A percentile compares a stretch with the other conserved stretches of the same genome.
These are phyloP conservation scores for Drosophila lowei DNA, from an alignment of 1,140 invertebrate species.

Conservation along the genomic window DNA sequence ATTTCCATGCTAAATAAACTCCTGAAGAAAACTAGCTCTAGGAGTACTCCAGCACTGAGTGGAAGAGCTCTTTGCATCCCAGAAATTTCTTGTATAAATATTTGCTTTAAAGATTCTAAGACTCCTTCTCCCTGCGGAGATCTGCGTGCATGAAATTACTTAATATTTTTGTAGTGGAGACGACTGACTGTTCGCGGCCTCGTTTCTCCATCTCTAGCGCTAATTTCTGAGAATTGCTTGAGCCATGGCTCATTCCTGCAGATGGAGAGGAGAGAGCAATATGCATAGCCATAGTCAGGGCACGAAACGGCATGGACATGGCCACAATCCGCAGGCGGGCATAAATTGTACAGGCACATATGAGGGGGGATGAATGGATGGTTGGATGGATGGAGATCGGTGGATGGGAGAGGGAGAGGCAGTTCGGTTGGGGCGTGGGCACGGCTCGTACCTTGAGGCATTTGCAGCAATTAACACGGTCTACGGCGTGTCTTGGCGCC, in stretches of 20 bases:
- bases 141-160: slow-evolving; percentile 51
- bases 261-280: slow-evolving; percentile 9
- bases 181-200: slow-evolving; percentile 28
- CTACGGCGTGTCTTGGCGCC: slow-evolving; percentile 75
- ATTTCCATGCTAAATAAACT: too few relatives aligned
- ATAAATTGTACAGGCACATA: slow-evolving; percentile 56
- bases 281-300: slow-evolving; percentile 18
- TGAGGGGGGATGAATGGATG: slow-evolving; percentile 7
- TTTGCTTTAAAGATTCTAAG: slow-evolving; percentile 15
- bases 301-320: slow-evolving; percentile 16
- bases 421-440: slow-evolving; percentile 47
- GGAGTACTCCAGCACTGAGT: not conserved
- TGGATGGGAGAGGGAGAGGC: not conserved
- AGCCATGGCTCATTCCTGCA: slow-evolving; percentile 25
- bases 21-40: too few relatives aligned
- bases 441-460: slow-evolving; percentile 56
- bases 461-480: slow-evolving; percentile 79
- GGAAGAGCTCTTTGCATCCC: slow-evolving; percentile 34
- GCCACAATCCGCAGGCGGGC: slow-evolving; percentile 42
- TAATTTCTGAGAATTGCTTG: slow-evolving; percentile 43
- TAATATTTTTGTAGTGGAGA: slow-evolving; percentile 14
- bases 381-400: slow-evolving; percentile 12
- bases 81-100: slow-evolving; percentile 41
- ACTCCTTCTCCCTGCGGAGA: slow-evolving; percentile 22
- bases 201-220: slow-evolving; percentile 29